These are phyloP conservation scores for Bagarius yarrelli DNA, from an alignment of 2,113 vertebrate species.

Conservation along the genomic window DNA sequence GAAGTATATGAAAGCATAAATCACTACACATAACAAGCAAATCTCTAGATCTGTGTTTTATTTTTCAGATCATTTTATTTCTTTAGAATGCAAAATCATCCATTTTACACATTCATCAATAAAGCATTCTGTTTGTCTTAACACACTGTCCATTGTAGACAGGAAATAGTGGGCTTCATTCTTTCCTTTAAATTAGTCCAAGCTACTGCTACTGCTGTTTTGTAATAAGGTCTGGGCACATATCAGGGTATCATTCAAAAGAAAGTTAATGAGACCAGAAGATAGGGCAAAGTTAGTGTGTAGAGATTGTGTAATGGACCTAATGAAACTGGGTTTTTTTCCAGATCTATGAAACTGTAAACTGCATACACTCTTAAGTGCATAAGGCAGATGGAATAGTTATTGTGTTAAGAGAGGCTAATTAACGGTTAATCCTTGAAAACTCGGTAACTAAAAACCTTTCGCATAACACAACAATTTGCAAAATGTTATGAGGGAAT, in stretches of 20 bases:
- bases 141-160: background rate
- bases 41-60: background rate
- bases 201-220: slow-evolving; percentile 8
- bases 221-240: slow-evolving; percentile 22
- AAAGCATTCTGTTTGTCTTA: background rate
- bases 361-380: background rate
- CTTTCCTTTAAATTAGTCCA: background rate
- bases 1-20: no score
- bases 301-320: slow-evolving; percentile 16
- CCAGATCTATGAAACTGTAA: background rate
- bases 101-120: slow-evolving; percentile 6
- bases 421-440: background rate
- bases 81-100: background rate
- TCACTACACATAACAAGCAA: no score
- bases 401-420: background rate
- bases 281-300: slow-evolving; percentile 1
- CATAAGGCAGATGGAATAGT: background rate
- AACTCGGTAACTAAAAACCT: no score
- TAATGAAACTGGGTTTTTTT: slow-evolving; percentile 5
- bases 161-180: slow-evolving; percentile 4
- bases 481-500: background rate
- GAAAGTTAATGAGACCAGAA: slow-evolving; percentile 23
- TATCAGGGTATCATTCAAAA: slow-evolving; percentile 20
- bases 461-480: background rate
- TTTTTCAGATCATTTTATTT: background rate